Evolutionary conservation across 2,888 invertebrate genomes (phyloP).

Genomic region (Polydesmus complanatus): DNA sequence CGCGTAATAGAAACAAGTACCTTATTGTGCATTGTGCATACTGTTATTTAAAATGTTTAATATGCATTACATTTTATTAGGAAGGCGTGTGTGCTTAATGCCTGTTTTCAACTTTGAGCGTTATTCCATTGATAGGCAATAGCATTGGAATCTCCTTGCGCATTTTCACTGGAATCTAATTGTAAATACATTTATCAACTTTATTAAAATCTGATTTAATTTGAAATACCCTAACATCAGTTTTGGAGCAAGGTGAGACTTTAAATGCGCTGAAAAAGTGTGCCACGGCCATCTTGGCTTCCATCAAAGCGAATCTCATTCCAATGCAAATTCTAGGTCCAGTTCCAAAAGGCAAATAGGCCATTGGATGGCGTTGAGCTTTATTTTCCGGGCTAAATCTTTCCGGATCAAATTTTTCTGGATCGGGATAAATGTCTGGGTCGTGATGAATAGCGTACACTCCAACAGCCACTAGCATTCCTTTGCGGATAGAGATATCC

Average conservation of each 20-base stretch:
- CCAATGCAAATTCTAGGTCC: slow-evolving; percentile 24
- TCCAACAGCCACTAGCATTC: slow-evolving; percentile 9
- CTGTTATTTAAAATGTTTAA: no score
- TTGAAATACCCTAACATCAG: slow-evolving; percentile 3
- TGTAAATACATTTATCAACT: no score
- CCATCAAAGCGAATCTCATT: slow-evolving; percentile 24
- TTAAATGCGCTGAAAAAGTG: slow-evolving; percentile 22
- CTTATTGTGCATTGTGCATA: no score
- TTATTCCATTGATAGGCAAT: not conserved
- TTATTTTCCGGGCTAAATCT: slow-evolving; percentile 23
- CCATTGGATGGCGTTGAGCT: slow-evolving; percentile 21
- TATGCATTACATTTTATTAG: no score
- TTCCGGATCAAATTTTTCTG: no score
- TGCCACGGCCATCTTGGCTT: slow-evolving; percentile 24
- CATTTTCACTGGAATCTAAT: not conserved
- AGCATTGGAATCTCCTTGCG: not conserved
- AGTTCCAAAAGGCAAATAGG: slow-evolving; percentile 25
- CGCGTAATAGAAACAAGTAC: no score
- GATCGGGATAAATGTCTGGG: no score
- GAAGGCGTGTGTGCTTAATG: no score
- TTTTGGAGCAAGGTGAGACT: slow-evolving; percentile 10
- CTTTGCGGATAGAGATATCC: slow-evolving; percentile 12
- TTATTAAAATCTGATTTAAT: not conserved
- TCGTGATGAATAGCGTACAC: slow-evolving; percentile 13
- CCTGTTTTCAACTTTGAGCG: not conserved